phyloP scores from a whole-genome alignment of 2,113 vertebrate species.

The Sylvicapra grimmia region DNA sequence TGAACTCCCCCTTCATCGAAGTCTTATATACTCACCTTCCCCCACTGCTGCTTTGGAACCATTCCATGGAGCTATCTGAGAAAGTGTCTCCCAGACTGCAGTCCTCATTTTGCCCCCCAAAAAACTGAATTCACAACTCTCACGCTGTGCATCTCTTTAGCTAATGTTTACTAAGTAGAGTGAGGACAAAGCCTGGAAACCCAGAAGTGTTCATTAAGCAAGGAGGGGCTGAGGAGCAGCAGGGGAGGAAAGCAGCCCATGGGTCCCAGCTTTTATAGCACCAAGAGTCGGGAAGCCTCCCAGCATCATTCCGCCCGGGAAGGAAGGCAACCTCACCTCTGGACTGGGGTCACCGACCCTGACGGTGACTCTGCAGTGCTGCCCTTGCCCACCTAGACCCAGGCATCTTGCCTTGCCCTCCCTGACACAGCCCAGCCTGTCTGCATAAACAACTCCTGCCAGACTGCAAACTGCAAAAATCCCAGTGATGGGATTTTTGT shows the following conservation, averaged over 20 bases:
- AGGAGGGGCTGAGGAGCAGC: background rate
- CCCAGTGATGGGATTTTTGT: background rate
- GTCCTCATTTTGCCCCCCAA: background rate
- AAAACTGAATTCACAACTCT: background rate
- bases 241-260: background rate
- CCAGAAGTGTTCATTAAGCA: background rate
- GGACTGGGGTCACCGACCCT: accelerated
- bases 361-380: background rate
- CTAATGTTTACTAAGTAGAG: background rate
- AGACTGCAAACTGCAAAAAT: background rate
- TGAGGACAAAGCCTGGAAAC: background rate
- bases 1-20: background rate
- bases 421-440: background rate
- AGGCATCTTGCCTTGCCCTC: background rate
- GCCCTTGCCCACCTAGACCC: too few relatives aligned
- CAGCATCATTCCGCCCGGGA: accelerated
- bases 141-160: background rate
- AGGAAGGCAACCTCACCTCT: background rate
- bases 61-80: background rate
- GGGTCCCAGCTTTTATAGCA: background rate
- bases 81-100: background rate
- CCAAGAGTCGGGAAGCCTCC: background rate
- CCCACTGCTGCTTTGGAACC: background rate
- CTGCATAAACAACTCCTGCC: background rate
- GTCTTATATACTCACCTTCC: background rate